Conservation (phyloP, 2,113 vertebrate species). For the Tachuris rubrigastra region DNA sequence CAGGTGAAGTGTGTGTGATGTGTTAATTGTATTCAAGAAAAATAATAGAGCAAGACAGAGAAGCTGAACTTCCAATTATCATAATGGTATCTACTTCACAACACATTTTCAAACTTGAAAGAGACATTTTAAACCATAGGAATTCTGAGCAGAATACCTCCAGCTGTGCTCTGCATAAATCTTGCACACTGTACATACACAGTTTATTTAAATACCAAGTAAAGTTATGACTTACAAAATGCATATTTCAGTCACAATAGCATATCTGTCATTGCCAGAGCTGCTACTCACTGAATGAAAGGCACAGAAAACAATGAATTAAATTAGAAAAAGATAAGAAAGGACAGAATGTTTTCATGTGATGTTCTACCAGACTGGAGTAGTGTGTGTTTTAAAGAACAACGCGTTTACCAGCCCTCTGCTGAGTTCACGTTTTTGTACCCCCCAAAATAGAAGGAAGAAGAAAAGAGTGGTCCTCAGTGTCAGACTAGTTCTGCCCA, state of each 20-base stretch:
- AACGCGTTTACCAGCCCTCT: not conserved
- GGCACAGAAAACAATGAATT: constrained; percentile 28
- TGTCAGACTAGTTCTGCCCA: not conserved
- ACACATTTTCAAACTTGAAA: constrained; percentile 70
- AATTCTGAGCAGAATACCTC: constrained; percentile 57
- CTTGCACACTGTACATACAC: constrained; percentile 15
- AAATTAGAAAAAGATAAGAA: constrained; percentile 5
- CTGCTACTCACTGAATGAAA: not conserved
- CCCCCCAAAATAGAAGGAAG: not conserved
- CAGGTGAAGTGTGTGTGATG: constrained; percentile 67
- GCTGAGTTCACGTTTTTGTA: not conserved
- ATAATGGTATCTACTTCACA: constrained; percentile 70
- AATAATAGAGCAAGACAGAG: constrained; percentile 67
- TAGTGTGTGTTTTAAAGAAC: not conserved
- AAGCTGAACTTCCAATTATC: constrained; percentile 73
- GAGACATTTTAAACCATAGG: constrained; percentile 61
- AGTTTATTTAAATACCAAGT: constrained; percentile 68
- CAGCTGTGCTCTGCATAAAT: constrained; percentile 61
- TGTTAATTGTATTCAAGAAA: constrained; percentile 73
- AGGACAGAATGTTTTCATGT: not conserved
- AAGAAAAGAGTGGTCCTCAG: not conserved
- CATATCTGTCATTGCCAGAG: constrained; percentile 47
- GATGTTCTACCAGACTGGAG: not conserved
- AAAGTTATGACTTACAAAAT: constrained; percentile 71
- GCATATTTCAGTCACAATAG: constrained; percentile 53